Conservation (phyloP, 2,113 vertebrate species). For the Microtus oregoni region DNA sequence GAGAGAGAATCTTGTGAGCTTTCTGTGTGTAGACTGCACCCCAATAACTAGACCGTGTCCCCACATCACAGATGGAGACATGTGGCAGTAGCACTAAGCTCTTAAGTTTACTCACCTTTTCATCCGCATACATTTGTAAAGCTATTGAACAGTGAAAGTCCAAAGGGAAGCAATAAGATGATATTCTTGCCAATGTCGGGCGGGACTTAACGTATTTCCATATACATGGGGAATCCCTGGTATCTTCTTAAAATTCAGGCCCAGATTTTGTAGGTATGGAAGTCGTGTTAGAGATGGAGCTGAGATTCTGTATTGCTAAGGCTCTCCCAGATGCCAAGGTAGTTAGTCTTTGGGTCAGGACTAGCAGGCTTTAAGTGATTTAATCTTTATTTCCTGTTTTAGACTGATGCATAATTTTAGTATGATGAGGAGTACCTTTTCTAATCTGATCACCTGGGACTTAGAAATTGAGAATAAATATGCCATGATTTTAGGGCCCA, state of each 20-base stretch:
- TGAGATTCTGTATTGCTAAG: background rate
- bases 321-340: background rate
- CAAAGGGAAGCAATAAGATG: background rate
- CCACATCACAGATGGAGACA: background rate
- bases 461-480: conserved; percentile 40
- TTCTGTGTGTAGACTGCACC: background rate
- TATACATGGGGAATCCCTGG: background rate
- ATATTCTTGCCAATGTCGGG: background rate
- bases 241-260: background rate
- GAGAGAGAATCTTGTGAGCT: background rate
- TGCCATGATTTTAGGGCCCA: conserved; percentile 24
- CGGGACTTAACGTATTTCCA: background rate
- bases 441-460: conserved; percentile 3
- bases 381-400: conserved; percentile 36
- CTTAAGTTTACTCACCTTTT: background rate
- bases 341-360: background rate
- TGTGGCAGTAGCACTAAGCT: background rate
- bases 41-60: too few species aligned
- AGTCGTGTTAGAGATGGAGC: background rate
- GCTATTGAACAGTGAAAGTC: background rate
- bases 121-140: background rate
- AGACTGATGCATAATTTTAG: background rate
- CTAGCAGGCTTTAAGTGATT: background rate
- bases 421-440: conserved; percentile 17
- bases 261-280: background rate